Evolutionary conservation across 30 jellyfish, hydroid and myxozoan species (phyloP).

Genomic region (Cassiopea xamachana): DNA sequence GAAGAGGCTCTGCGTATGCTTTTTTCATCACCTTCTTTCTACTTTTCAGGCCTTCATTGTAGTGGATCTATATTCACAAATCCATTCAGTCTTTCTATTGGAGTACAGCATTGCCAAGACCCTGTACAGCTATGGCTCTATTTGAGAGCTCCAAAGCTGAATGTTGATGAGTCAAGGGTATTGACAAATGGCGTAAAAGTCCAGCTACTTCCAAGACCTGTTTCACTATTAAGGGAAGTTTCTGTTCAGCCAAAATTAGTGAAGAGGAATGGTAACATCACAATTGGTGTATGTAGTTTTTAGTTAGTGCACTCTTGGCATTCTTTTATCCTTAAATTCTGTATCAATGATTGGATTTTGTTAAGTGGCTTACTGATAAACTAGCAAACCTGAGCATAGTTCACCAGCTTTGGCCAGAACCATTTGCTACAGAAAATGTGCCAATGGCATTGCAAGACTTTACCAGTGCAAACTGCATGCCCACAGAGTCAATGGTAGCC

Average conservation of each 20-base stretch:
- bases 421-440: no score
- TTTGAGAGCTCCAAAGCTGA: neutral
- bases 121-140: constrained; percentile 16
- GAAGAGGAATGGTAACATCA: neutral
- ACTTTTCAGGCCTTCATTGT: neutral
- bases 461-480: no score
- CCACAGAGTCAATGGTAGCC: no score
- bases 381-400: no score
- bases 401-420: no score
- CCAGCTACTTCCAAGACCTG: neutral
- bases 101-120: constrained; percentile 23
- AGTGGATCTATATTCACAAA: neutral
- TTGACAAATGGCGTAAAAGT: neutral
- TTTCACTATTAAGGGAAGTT: neutral
- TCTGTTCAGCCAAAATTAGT: neutral
- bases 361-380: no score
- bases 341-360: no score
- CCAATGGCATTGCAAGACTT: no score
- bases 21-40: neutral
- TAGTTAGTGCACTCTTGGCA: no score
- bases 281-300: neutral
- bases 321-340: no score
- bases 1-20: no score
- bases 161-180: constrained; percentile 14
- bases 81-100: neutral